These are phyloP conservation scores for Drosophila quinaria DNA, from an alignment of 2,888 invertebrate genomes.

Conservation along the genomic window DNA sequence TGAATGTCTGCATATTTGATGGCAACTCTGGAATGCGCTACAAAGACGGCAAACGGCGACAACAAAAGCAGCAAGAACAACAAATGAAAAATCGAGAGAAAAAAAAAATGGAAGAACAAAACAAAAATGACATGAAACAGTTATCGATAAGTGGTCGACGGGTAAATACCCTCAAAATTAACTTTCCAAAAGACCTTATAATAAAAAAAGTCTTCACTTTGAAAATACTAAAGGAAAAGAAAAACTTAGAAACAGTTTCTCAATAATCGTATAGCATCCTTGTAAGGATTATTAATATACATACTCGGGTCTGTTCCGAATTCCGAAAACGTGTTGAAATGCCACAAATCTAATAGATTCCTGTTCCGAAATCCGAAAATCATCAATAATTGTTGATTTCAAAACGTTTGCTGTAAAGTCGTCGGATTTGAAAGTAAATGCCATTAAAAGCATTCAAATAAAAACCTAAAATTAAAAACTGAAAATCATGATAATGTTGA, in stretches of 20 bases:
- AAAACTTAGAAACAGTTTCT: no score
- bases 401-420: no score
- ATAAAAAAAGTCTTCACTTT: neutral
- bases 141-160: neutral
- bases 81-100: slow-evolving; percentile 4
- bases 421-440: no score
- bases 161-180: neutral
- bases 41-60: slow-evolving; percentile 34
- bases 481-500: no score
- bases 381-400: no score
- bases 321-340: no score
- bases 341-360: no score
- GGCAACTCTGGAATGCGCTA: slow-evolving; percentile 72
- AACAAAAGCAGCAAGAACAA: slow-evolving; percentile 15
- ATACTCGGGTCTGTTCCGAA: no score
- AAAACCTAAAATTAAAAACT: no score
- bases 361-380: neutral
- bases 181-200: neutral
- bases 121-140: neutral
- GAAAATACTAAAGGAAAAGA: neutral
- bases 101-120: neutral
- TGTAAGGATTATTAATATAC: no score
- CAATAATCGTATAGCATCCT: no score
- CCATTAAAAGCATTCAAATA: no score
- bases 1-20: slow-evolving; percentile 80